Percentiles rank a stretch among this genome's conserved stretches.
Evolutionary conservation across 2,888 invertebrate genomes (phyloP).

Genomic region (Euphydryas editha): DNA sequence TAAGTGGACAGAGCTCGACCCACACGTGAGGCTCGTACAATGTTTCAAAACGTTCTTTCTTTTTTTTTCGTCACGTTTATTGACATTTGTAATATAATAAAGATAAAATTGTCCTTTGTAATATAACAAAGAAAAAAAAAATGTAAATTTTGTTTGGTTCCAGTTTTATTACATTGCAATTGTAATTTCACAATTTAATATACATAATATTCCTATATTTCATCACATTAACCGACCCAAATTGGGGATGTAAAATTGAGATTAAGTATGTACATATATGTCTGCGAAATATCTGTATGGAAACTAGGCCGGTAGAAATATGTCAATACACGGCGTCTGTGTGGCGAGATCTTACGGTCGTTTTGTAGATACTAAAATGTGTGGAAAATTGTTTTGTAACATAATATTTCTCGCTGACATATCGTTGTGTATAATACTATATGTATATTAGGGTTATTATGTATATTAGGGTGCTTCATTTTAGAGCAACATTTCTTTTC

Average conservation of each 20-base stretch:
- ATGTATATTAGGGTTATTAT: neutral
- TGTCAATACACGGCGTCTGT: slow-evolving; percentile 32
- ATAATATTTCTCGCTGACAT: neutral
- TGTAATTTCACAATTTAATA: neutral
- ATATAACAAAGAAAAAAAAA: too few relatives aligned
- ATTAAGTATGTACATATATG: slow-evolving; percentile 21
- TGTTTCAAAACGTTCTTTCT: too few relatives aligned
- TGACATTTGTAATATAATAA: too few relatives aligned
- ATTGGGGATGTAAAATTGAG: slow-evolving; percentile 20
- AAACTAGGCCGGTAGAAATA: slow-evolving; percentile 30
- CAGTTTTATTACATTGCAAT: neutral
- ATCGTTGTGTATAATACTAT: neutral
- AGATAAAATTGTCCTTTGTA: too few relatives aligned
- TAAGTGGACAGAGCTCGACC: too few relatives aligned
- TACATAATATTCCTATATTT: neutral
- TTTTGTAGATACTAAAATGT: slow-evolving; percentile 29
- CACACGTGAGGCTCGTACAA: too few relatives aligned
- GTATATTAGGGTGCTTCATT: neutral
- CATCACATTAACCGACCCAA: slow-evolving; percentile 18
- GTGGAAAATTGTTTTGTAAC: slow-evolving; percentile 5
- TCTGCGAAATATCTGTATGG: slow-evolving; percentile 15
- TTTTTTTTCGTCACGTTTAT: too few relatives aligned
- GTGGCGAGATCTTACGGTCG: slow-evolving; percentile 23
- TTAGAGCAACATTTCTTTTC: too few relatives aligned
- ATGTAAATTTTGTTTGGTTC: too few relatives aligned